Conservation (phyloP, 2,888 invertebrate genomes). For the Sphaeridia pumilis region DNA sequence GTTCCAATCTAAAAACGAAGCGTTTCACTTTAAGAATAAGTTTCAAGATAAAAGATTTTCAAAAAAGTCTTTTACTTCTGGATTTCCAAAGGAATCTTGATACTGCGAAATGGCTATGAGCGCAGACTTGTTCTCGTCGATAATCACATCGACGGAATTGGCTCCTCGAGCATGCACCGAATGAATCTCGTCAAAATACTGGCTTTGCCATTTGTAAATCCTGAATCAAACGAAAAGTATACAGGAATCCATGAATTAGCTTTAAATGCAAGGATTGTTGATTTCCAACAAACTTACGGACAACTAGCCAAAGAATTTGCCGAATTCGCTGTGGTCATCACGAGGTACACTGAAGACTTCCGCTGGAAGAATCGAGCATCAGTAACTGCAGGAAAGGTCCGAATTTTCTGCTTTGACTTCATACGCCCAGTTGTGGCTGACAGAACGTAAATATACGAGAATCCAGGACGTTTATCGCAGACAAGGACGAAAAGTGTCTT, state of each 20-base stretch:
- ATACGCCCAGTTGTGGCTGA: slow-evolving; percentile 1
- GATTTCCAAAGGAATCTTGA: slow-evolving; percentile 26
- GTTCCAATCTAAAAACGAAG: slow-evolving; percentile 27
- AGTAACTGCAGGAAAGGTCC: slow-evolving; percentile 22
- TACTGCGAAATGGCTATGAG: slow-evolving; percentile 29
- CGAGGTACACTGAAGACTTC: slow-evolving; percentile 20
- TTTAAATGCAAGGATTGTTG: too few species aligned
- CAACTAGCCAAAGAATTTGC: slow-evolving; percentile 26
- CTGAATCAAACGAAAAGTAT: slow-evolving; percentile 11
- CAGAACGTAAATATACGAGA: slow-evolving; percentile 24
- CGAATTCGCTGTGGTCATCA: slow-evolving; percentile 25
- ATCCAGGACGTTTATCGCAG: slow-evolving; percentile 12
- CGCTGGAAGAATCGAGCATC: slow-evolving; percentile 25
- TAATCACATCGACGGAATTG: slow-evolving; percentile 20
- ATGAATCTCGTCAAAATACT: slow-evolving; percentile 35
- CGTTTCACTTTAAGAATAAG: not conserved
- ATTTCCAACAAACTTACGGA: slow-evolving; percentile 19
- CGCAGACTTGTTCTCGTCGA: slow-evolving; percentile 17
- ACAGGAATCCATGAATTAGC: too few species aligned
- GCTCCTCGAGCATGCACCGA: slow-evolving; percentile 30
- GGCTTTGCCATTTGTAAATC: slow-evolving; percentile 28
- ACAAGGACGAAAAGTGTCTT: slow-evolving; percentile 22
- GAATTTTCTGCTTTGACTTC: slow-evolving; percentile 25
- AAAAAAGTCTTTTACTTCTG: slow-evolving; percentile 14
- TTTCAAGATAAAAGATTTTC: not conserved